Evolutionary conservation across 35 echinoderm and acorn worm genomes (phyloP).

Genomic region (Heliocidaris erythrogramma): DNA sequence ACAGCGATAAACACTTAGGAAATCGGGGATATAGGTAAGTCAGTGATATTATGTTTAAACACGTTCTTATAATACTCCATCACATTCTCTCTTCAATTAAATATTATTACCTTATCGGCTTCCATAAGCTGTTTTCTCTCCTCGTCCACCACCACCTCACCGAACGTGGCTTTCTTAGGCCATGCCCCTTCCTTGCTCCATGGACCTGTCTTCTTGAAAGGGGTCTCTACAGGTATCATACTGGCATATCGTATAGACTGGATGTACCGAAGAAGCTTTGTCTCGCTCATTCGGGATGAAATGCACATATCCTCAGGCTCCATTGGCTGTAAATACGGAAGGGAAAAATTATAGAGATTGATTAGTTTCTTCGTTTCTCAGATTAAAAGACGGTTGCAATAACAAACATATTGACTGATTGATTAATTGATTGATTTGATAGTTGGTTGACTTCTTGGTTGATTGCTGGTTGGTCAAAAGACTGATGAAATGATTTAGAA

Average conservation of each 20-base stretch:
- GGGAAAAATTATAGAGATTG: background rate
- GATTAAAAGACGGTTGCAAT: background rate
- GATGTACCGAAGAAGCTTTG: slow-evolving; percentile 64
- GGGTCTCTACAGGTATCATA: slow-evolving; percentile 55
- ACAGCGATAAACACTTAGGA: no score
- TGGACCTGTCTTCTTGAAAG: slow-evolving; percentile 4
- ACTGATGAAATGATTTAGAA: no score
- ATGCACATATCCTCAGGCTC: slow-evolving; percentile 73
- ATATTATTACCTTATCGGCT: slow-evolving; percentile 20
- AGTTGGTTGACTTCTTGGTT: no score
- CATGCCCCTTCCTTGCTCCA: slow-evolving; percentile 30
- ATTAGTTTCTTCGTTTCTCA: background rate
- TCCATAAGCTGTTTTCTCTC: slow-evolving; percentile 21
- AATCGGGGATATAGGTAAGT: no score
- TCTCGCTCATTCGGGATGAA: slow-evolving; percentile 53
- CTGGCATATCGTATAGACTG: slow-evolving; percentile 70
- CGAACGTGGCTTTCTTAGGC: background rate
- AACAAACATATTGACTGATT: background rate
- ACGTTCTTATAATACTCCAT: no score
- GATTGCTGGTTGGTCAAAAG: no score
- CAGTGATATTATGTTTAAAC: no score
- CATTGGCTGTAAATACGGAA: slow-evolving; percentile 69
- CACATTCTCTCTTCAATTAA: background rate
- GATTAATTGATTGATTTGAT: no score
- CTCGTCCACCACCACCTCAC: slow-evolving; percentile 17